Percentiles rank a stretch among this genome's conserved stretches.
Conservation (phyloP, 2,113 vertebrate genomes). For the Ptilorrhoa leucosticta region DNA sequence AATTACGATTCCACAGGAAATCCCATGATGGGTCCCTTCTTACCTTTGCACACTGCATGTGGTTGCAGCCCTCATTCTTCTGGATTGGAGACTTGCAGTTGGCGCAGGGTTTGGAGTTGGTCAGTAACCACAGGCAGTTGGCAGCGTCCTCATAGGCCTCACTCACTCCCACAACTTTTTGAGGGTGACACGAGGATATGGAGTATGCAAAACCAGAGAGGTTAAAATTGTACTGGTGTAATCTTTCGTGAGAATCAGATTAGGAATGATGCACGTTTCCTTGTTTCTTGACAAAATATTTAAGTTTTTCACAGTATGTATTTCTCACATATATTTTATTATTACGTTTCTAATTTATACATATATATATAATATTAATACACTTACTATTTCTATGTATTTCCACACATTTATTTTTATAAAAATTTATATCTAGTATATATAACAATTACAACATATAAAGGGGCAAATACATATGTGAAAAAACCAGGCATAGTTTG, state of each 20-base stretch:
- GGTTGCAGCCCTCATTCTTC: conserved; percentile 99
- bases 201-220: conserved; percentile 15
- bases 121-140: conserved; percentile 96
- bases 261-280: neutral
- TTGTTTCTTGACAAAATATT: neutral
- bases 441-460: neutral
- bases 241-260: neutral
- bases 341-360: neutral
- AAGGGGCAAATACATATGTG: neutral
- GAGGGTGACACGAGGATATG: neutral
- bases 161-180: conserved; percentile 91
- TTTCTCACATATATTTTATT: neutral
- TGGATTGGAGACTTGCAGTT: conserved; percentile 99
- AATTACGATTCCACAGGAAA: neutral
- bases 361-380: neutral
- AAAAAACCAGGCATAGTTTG: neutral
- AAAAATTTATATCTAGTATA: neutral
- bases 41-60: conserved; percentile 99
- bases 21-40: neutral
- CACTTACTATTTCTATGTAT: neutral
- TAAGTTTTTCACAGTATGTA: neutral
- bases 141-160: conserved; percentile 97
- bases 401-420: neutral
- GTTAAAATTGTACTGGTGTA: neutral
- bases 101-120: conserved; percentile 95